phyloP scores from a whole-genome alignment of 2,888 invertebrate species.

The Xylophagus ater region DNA sequence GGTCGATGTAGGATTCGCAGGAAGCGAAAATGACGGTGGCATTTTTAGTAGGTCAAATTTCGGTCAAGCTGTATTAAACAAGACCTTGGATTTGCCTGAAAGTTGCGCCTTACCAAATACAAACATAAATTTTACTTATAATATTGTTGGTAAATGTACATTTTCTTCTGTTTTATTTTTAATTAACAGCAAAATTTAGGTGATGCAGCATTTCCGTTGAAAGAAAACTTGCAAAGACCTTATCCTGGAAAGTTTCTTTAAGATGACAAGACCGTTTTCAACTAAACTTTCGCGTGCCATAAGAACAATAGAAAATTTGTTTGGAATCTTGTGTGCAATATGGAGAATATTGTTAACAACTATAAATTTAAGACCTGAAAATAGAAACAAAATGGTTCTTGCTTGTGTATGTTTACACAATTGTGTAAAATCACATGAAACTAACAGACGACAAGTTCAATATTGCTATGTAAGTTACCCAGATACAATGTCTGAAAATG shows the following conservation, averaged over 20 bases:
- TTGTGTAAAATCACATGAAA: neutral
- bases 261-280: neutral
- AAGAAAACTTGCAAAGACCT: too few relatives aligned
- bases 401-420: neutral
- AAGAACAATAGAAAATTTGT: neutral
- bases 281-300: neutral
- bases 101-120: neutral
- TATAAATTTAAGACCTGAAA: neutral
- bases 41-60: neutral
- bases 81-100: neutral
- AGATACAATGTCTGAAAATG: too few relatives aligned
- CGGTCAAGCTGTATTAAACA: neutral
- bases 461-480: too few relatives aligned
- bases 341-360: neutral
- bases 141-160: neutral
- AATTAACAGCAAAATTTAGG: too few relatives aligned
- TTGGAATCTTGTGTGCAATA: neutral
- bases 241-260: neutral
- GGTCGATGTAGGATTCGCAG: neutral
- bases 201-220: slow-evolving; percentile 4
- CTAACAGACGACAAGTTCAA: too few relatives aligned
- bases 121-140: neutral
- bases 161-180: too few relatives aligned
- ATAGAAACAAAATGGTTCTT: neutral
- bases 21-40: slow-evolving; percentile 1